Evolutionary conservation across 2,113 vertebrate species (phyloP), one percentile per base, ranked within the genome.

Genomic region (Hucho hucho): DNA sequence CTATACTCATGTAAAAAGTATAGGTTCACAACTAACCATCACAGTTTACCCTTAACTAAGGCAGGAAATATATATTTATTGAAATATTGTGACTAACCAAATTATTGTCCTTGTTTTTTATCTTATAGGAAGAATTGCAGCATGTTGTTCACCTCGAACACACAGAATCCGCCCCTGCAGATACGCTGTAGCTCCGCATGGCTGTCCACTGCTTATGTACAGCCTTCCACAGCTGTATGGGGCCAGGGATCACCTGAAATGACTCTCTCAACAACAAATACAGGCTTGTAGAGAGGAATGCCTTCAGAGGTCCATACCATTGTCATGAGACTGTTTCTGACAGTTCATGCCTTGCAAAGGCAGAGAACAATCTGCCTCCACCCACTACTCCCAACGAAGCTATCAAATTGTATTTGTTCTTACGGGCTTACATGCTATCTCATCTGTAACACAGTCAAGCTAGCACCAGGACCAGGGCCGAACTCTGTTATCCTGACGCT

Each of bases 401-500:
- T n/a, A 43, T 73, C 46, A 20, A 73, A 59, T 29, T 73, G 53
- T 73, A 63, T 28, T 13, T 29, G 58, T 59, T 63, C 53, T 63
- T 64, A 43, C 18, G 72, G 24, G 32, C 29, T 63, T 64, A 63
- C 61, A 73, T 73, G 46, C 29, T 29, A 25, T 1, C 59, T 59
- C 32, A 63, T 37, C 24, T 56, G 32, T 26, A 26, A 64, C 28
- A 25, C 24, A 26, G 24, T 16, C 22, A 11, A n/a, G 22, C 59
- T 63, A 13, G n/a, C 4, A 64, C 63, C 26, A 26, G 28, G 16
- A 64, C 63, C 16, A 13, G 28, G 16, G 24, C 1, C 16, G 3
- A 64, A 20, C 63, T 26, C 25, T 13, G 24, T 32, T 32, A 32
- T 32, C 29, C 29, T 32, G 29, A 32, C 95, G 0, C 87, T 96